Conservation (phyloP, 2,797 vertebrate species). For the Eulemur mongoz region DNA sequence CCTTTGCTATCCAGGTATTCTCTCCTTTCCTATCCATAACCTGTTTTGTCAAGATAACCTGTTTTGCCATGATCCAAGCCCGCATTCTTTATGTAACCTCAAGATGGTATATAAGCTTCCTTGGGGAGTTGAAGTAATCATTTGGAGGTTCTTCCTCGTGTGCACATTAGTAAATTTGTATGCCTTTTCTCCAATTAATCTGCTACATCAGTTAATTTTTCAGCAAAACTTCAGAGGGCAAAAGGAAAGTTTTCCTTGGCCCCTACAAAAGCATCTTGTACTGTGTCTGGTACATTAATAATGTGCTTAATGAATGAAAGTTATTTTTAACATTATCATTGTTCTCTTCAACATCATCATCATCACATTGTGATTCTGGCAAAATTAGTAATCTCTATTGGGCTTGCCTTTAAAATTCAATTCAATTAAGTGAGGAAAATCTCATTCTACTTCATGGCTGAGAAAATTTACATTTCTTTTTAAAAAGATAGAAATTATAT, state of each 20-base stretch:
- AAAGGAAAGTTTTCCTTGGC: not conserved
- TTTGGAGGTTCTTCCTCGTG: not conserved
- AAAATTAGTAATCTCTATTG: not conserved
- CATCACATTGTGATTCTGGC: not conserved
- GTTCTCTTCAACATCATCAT: not conserved
- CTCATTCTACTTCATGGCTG: not conserved
- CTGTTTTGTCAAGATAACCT: not conserved
- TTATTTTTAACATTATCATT: not conserved
- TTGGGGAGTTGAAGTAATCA: not conserved
- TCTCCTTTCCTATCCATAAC: not conserved
- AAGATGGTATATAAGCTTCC: not conserved
- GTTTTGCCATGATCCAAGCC: not conserved
- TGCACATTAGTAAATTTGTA: not conserved
- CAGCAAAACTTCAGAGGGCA: not conserved
- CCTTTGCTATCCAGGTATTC: not conserved
- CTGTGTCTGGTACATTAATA: not conserved
- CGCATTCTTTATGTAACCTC: not conserved
- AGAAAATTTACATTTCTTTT: not conserved
- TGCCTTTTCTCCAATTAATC: not conserved
- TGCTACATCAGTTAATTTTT: not conserved
- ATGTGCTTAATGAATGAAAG: not conserved
- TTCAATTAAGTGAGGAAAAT: not conserved
- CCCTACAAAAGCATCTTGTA: not conserved
- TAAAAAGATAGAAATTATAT: not conserved
- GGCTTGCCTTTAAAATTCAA: not conserved